A percentile compares a stretch with the other conserved stretches of the same genome.
Conservation (phyloP, 1,140 invertebrate species). For the Pseudoatta argentina region DNA sequence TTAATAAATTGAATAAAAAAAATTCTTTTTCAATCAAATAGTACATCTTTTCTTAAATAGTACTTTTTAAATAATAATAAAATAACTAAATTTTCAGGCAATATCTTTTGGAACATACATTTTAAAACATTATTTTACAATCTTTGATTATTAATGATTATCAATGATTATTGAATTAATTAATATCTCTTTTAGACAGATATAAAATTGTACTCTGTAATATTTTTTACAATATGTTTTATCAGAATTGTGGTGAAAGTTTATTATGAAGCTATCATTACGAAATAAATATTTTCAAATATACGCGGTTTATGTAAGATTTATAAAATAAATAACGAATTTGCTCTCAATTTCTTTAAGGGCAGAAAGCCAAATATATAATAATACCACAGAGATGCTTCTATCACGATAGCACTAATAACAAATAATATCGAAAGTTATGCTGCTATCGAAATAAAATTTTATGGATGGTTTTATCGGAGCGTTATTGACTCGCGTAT, state of each 20-base stretch:
- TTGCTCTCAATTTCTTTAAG: neutral
- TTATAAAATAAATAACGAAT: constrained; percentile 1
- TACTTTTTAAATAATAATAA: neutral
- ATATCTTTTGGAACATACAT: neutral
- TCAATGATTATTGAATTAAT: neutral
- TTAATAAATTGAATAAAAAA: constrained; percentile 18
- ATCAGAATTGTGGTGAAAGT: neutral
- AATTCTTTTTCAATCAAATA: neutral
- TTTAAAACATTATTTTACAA: neutral
- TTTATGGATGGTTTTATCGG: constrained; percentile 73
- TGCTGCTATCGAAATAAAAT: constrained; percentile 57
- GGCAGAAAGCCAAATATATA: constrained; percentile 14
- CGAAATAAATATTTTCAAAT: neutral
- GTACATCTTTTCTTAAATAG: too few species aligned
- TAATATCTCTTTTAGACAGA: neutral
- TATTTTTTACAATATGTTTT: neutral
- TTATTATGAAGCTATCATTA: neutral
- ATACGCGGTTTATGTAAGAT: neutral
- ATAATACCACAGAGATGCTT: neutral
- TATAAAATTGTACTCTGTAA: neutral
- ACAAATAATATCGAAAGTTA: constrained; percentile 58
- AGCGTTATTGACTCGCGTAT: constrained; percentile 71
- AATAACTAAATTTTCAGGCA: neutral
- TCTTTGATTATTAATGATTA: neutral
- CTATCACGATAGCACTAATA: constrained; percentile 55